These are phyloP conservation scores for Seriola rivoliana DNA, from an alignment of 2,113 vertebrate genomes.

Conservation along the genomic window DNA sequence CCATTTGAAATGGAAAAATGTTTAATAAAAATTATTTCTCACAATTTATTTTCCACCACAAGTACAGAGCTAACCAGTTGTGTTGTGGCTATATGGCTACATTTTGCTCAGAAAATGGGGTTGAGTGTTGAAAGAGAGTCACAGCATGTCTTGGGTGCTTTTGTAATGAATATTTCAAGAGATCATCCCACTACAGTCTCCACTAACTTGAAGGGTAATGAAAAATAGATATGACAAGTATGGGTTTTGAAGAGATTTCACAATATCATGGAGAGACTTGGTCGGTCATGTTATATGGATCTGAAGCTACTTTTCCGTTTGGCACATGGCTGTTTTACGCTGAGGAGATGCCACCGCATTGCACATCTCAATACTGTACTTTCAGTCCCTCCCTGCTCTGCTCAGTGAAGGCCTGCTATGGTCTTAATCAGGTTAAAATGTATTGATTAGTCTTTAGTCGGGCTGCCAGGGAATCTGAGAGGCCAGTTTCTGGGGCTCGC, in stretches of 20 bases:
- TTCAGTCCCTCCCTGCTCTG: background rate
- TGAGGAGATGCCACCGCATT: background rate
- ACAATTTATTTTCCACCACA: background rate
- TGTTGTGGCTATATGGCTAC: constrained; percentile 9
- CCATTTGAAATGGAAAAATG: background rate
- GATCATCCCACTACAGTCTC: constrained; percentile 57
- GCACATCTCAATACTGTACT: constrained; percentile 13
- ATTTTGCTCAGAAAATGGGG: constrained; percentile 30
- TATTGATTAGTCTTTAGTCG: constrained; percentile 61
- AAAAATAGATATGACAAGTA: constrained; percentile 71
- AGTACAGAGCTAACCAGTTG: background rate
- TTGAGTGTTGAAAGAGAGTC: constrained; percentile 50
- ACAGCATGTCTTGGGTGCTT: constrained; percentile 52
- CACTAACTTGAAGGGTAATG: constrained; percentile 68
- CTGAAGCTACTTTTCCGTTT: constrained; percentile 20
- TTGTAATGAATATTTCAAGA: constrained; percentile 72
- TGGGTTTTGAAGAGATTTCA: constrained; percentile 60
- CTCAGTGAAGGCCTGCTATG: constrained; percentile 21
- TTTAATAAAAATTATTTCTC: constrained; percentile 6
- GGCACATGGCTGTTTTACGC: background rate
- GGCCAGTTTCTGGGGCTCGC: background rate
- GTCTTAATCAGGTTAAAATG: constrained; percentile 57
- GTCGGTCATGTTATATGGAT: constrained; percentile 8
- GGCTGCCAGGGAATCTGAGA: constrained; percentile 50
- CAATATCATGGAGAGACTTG: constrained; percentile 33